Evolutionary conservation across 30 jellyfish, hydroid and myxozoan genomes (phyloP), one percentile per base, ranked within the genome.

Genomic region (Cassiopea andromeda): DNA sequence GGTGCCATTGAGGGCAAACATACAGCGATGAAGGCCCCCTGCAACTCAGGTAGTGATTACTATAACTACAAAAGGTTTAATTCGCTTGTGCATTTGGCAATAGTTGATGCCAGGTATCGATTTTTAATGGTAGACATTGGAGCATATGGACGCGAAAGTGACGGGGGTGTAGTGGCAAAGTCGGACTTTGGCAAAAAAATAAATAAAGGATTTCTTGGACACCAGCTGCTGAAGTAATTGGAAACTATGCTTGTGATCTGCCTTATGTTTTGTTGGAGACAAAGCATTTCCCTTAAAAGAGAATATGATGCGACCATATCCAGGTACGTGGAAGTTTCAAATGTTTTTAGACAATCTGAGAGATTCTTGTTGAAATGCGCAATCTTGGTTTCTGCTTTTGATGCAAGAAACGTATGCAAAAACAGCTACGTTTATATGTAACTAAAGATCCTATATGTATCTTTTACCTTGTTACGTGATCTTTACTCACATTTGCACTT

Each of bases 281-380:
- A 5, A 50, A 9, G 88, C 88, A 4, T 78, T 78, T 78, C 75
- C 77, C 3, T 60, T 78, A 58, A 57, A 78, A 14, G 27, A 58
- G 44, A 78, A 57, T 57, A 13, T 78, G 48, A 58, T 78, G 88
- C 44, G 72, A 16, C 88, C 88, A 48, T 78, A 48, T 60, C 88
- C 88, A 14, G 60, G 58, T 50, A 50, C 9, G 9, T 50, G 9
- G 8, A 50, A n/a, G n/a, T n/a, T n/a, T n/a, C 9, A 50, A 50
- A 5, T 50, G 64, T 50, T 50, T 50, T 9, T 50, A 50, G n/a
- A n/a, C n/a, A n/a, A n/a, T n/a, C n/a, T n/a, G n/a, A n/a, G n/a
- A n/a, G n/a, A n/a, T n/a, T n/a, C n/a, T n/a, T n/a, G n/a, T n/a
- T n/a, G n/a, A n/a, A n/a, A n/a, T n/a, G n/a, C n/a, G n/a, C n/a